A percentile compares a stretch with the other conserved stretches of the same genome.
Conservation (phyloP, 2,888 invertebrate genomes). For the Folsomia manolachei region DNA sequence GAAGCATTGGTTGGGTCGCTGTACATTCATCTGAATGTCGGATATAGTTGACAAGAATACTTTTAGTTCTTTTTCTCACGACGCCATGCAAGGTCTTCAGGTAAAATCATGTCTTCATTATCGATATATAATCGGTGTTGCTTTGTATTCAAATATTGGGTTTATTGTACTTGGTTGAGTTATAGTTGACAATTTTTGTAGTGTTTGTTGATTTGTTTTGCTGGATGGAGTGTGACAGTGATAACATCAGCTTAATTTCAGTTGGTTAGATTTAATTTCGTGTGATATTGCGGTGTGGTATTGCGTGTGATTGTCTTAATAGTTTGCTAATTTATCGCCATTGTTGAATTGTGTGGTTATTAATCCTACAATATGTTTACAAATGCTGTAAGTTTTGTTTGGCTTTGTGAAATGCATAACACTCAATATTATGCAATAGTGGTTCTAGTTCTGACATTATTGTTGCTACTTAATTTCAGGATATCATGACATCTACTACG, state of each 20-base stretch:
- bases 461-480: constrained; percentile 23
- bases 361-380: not conserved
- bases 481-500: constrained; percentile 37
- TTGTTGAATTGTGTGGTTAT: not conserved
- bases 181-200: not conserved
- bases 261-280: not conserved
- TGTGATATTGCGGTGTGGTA: not conserved
- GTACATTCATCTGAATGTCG: too few relatives aligned
- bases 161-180: not conserved
- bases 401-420: not conserved
- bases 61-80: constrained; percentile 23
- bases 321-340: not conserved
- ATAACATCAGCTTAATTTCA: too few relatives aligned
- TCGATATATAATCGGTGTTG: too few relatives aligned
- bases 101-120: too few relatives aligned
- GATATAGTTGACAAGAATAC: constrained; percentile 27
- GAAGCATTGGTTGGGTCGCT: too few relatives aligned
- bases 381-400: not conserved
- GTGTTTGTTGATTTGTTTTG: not conserved
- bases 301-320: not conserved
- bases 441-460: not conserved
- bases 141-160: too few relatives aligned
- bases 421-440: not conserved
- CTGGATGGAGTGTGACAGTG: too few relatives aligned
- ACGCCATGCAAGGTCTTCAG: constrained; percentile 32